Conservation (phyloP, 2,888 invertebrate species). For the Anagyrus pseudococci region DNA sequence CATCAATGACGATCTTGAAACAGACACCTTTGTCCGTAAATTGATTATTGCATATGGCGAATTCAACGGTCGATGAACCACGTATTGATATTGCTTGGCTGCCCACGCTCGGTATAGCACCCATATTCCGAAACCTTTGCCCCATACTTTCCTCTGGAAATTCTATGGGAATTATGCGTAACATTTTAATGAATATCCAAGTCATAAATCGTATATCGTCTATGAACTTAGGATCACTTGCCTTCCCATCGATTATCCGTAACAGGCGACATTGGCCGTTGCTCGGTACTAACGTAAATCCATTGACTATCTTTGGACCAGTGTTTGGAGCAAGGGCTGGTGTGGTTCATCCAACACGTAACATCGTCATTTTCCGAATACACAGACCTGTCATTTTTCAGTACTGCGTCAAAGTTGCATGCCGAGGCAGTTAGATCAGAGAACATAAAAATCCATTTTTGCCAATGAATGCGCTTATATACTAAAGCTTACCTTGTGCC, state of each 20-base stretch:
- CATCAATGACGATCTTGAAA: slow-evolving; percentile 53
- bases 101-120: not conserved
- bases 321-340: slow-evolving; percentile 8
- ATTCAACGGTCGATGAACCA: slow-evolving; percentile 43
- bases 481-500: not conserved
- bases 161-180: slow-evolving; percentile 2
- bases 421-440: too few species aligned
- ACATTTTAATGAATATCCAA: not conserved
- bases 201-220: not conserved
- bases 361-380: slow-evolving; percentile 19
- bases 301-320: slow-evolving; percentile 38
- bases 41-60: slow-evolving; percentile 48
- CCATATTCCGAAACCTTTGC: not conserved
- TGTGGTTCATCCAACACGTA: slow-evolving; percentile 21
- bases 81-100: slow-evolving; percentile 45
- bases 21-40: slow-evolving; percentile 43
- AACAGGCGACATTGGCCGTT: slow-evolving; percentile 44
- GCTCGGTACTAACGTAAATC: slow-evolving; percentile 40
- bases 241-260: slow-evolving; percentile 53
- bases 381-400: not conserved
- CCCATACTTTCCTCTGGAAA: slow-evolving; percentile 9
- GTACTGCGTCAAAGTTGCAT: too few species aligned
- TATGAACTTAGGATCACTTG: slow-evolving; percentile 29
- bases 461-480: not conserved
- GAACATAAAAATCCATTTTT: not conserved